A percentile compares a stretch with the other conserved stretches of the same genome.
Evolutionary conservation across 2,888 invertebrate genomes (phyloP).

Genomic region (Miltochrista miniata): DNA sequence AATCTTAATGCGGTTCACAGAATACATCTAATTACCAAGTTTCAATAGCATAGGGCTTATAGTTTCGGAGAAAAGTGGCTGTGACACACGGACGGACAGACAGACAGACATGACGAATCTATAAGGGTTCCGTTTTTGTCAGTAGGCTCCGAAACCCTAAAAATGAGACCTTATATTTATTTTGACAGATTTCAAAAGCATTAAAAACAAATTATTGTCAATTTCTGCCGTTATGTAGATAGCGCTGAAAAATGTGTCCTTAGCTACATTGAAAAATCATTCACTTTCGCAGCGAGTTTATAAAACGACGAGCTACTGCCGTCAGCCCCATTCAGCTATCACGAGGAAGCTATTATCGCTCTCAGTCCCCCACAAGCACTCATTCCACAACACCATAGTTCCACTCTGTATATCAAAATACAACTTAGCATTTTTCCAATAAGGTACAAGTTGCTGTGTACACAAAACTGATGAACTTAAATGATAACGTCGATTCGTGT

Average conservation of each 20-base stretch:
- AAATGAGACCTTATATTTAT: no score
- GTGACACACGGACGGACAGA: no score
- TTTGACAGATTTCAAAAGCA: no score
- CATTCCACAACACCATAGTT: constrained; percentile 26
- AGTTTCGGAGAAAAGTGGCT: no score
- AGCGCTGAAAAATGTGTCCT: constrained; percentile 11
- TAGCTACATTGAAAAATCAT: constrained; percentile 38
- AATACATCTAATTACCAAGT: no score
- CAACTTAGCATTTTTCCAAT: constrained; percentile 30
- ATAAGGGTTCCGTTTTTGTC: no score
- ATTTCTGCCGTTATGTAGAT: not conserved
- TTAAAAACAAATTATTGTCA: no score
- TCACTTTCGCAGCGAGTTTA: constrained; percentile 43
- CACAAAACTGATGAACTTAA: constrained; percentile 29
- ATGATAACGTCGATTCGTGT: constrained; percentile 41
- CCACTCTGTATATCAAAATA: constrained; percentile 22
- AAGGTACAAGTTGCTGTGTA: constrained; percentile 35
- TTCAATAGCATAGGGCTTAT: no score
- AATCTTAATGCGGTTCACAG: no score
- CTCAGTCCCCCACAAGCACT: constrained; percentile 30
- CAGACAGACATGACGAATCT: no score
- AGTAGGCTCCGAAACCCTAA: no score
- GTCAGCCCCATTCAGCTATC: constrained; percentile 58
- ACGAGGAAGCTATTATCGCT: constrained; percentile 62
- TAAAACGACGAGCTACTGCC: constrained; percentile 37